phyloP scores from a whole-genome alignment of 37 sponge, comb jelly and placozoan species.

The Chondrosia reniformis region DNA sequence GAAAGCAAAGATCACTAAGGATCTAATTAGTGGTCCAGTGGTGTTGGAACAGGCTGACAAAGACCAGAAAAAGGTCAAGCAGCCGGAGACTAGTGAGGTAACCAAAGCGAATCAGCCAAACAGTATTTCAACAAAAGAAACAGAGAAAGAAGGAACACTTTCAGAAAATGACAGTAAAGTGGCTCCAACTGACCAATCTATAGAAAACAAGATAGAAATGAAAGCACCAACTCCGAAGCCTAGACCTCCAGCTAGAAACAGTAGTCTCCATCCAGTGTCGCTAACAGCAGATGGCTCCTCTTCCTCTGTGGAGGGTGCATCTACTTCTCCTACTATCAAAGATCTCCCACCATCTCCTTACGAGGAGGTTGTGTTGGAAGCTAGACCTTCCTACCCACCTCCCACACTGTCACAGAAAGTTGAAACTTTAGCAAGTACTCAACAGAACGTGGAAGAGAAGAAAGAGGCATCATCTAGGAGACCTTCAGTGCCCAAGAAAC shows the following conservation, averaged over 20 bases:
- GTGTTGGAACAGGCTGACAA: conserved; percentile 3
- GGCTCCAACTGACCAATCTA: not conserved
- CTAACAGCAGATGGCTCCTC: not conserved
- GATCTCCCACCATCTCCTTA: not conserved
- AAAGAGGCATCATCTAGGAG: not conserved
- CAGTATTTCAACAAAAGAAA: not conserved
- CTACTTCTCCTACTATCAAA: not conserved
- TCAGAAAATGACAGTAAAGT: not conserved
- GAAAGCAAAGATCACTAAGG: not conserved
- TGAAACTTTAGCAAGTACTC: not conserved
- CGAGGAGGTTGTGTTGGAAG: not conserved
- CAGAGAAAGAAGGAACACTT: too few species aligned
- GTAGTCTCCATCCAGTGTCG: not conserved
- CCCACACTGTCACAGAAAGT: not conserved
- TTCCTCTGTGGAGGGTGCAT: not conserved
- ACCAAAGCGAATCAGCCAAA: too few species aligned
- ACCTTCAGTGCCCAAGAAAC: not conserved
- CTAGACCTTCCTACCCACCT: not conserved
- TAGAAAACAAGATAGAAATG: too few species aligned
- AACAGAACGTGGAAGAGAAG: not conserved
- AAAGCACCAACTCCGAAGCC: not conserved
- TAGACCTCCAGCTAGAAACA: not conserved
- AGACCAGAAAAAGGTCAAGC: not conserved
- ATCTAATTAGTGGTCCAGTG: conserved; percentile 5
- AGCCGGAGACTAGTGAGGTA: too few species aligned